These are phyloP conservation scores for Sinodicranocentrus sp. DNA, from an alignment of 2,888 invertebrate genomes.

Conservation along the genomic window DNA sequence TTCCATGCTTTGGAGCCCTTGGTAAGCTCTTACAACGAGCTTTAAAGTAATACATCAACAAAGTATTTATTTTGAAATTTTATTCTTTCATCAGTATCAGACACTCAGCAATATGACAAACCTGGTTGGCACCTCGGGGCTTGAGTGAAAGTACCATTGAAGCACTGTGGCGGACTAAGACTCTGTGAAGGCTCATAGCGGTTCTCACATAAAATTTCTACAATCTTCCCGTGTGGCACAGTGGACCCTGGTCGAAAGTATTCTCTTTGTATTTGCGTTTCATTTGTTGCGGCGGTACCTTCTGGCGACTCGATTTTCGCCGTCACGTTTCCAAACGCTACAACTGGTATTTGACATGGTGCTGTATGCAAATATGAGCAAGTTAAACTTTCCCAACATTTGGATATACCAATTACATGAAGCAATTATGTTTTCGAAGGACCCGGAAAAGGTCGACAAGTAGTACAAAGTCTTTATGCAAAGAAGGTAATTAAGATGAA, in stretches of 20 bases:
- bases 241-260: slow-evolving; percentile 76
- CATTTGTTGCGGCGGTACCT: slow-evolving; percentile 69
- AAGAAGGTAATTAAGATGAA: no score
- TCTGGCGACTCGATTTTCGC: slow-evolving; percentile 56
- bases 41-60: slow-evolving; percentile 74
- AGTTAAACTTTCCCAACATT: no score
- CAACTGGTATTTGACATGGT: slow-evolving; percentile 94
- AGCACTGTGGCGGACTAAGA: slow-evolving; percentile 88
- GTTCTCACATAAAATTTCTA: slow-evolving; percentile 88
- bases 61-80: not conserved
- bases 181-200: slow-evolving; percentile 85
- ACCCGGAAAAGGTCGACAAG: slow-evolving; percentile 70
- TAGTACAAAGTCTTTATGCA: not conserved
- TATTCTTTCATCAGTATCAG: not conserved
- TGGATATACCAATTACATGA: not conserved
- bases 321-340: slow-evolving; percentile 79
- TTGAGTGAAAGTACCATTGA: slow-evolving; percentile 97
- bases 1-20: slow-evolving; percentile 91
- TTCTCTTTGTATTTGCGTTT: slow-evolving; percentile 38
- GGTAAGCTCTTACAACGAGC: slow-evolving; percentile 90
- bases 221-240: slow-evolving; percentile 85
- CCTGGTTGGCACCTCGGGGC: slow-evolving; percentile 92
- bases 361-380: slow-evolving; percentile 81
- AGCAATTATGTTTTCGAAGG: slow-evolving; percentile 31
- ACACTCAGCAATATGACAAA: slow-evolving; percentile 77